Conservation (phyloP, 2,113 vertebrate genomes). For the Erinaceus europaeus region DNA sequence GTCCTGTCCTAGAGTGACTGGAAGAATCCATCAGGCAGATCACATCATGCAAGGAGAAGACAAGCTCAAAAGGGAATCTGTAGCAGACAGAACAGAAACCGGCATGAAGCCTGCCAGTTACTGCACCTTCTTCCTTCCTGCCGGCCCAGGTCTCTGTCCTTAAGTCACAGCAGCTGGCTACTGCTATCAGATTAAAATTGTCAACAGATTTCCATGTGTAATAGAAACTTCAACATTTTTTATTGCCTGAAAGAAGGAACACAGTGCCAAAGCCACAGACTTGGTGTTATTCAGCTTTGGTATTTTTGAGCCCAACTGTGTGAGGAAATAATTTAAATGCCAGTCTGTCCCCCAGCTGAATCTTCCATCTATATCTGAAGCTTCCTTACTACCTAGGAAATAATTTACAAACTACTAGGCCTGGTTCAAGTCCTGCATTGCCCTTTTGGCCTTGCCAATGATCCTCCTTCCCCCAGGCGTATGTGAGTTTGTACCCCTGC, state of each 20-base stretch:
- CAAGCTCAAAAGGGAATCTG: neutral
- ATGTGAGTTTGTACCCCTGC: too few relatives aligned
- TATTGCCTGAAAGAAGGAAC: neutral
- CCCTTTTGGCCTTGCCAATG: too few relatives aligned
- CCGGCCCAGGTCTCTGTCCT: neutral
- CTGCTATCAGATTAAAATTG: neutral
- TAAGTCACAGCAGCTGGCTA: neutral
- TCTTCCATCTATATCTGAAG: neutral
- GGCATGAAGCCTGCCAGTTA: neutral
- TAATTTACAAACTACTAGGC: neutral
- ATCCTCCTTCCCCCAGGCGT: too few relatives aligned
- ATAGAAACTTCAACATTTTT: neutral
- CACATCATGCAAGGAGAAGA: neutral
- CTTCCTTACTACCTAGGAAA: neutral
- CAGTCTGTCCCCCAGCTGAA: neutral
- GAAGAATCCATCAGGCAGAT: neutral
- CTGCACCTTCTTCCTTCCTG: conserved; percentile 14
- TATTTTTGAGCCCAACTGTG: neutral
- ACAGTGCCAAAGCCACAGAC: neutral
- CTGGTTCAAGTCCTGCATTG: neutral
- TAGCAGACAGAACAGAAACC: neutral
- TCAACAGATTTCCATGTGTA: neutral
- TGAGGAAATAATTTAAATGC: neutral
- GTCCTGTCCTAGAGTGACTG: neutral
- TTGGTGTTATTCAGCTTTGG: neutral